phyloP scores from a whole-genome alignment of 2,888 invertebrate species.

The Nymphalis c-album region DNA sequence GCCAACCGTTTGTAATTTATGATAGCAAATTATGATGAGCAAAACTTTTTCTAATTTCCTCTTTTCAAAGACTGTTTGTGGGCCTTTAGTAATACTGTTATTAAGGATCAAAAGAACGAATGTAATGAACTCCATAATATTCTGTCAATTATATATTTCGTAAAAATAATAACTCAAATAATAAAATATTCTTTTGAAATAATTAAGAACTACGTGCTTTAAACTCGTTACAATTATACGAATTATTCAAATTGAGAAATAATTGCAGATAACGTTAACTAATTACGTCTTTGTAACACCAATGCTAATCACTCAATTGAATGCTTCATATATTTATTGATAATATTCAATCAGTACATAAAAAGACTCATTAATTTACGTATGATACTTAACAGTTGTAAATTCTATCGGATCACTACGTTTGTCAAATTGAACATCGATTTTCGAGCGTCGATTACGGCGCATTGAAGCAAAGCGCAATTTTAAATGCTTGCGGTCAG shows the following conservation, averaged over 20 bases:
- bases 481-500: constrained; percentile 40
- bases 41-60: constrained; percentile 16
- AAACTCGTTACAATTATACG: no score
- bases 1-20: constrained; percentile 14
- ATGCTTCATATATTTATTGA: no score
- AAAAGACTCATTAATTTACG: background rate
- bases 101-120: constrained; percentile 4
- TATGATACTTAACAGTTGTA: background rate
- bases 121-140: constrained; percentile 1
- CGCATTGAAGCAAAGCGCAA: constrained; percentile 34
- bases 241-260: no score
- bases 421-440: constrained; percentile 16
- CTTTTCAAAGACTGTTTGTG: constrained; percentile 13
- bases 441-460: constrained; percentile 28
- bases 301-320: no score
- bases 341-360: no score
- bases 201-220: background rate
- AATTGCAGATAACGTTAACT: no score
- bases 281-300: no score
- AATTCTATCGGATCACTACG: constrained; percentile 3
- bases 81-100: constrained; percentile 12
- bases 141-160: constrained; percentile 1
- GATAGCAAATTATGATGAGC: constrained; percentile 11
- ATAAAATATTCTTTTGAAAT: background rate
- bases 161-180: background rate